Base-by-base conservation (phyloP, 2,888 invertebrate genomes). In the Yponomeuta evonymella region DNA sequence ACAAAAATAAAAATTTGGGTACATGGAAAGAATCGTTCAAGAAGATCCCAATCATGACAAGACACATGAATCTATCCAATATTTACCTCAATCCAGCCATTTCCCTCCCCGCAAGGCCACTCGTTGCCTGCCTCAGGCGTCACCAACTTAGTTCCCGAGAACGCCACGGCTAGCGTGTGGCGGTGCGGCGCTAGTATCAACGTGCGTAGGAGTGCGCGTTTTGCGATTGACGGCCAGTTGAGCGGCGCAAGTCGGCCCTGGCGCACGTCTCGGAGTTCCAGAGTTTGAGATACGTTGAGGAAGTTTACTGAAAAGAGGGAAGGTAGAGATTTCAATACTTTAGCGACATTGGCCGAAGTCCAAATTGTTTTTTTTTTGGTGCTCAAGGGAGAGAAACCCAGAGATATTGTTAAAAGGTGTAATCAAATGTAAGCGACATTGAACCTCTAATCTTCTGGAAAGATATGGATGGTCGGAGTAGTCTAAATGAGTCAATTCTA, bases 31-130 rank as follows among this genome's bases (percentile, higher is more conserved):
- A 36, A 36, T 36, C 36, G 36, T 36, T 5, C 36, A 36, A 23
- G 23, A 23, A 23, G 23, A 23, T 23, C 23, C 23, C 23, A 23
- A 23, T 23, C 23, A 23, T 23, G 23, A 23, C 23, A 23, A 23
- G 23, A 23, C 23, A 23, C 23, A 23, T 23, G 23, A 23, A 23
- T 23, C 23, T 23, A 23, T 8, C 43, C 43, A 43, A 43, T 15
- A 9, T 58, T 73, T 72, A 94, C 94, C 90, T 94, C 93, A 71
- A 94, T 88, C 84, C 93, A 89, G 0, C 92, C 93, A 65, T 83
- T 83, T 10, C 90, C 91, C 6, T 82, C 84, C 0, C 90, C 90
- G 73, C 93, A 93, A 0, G 89, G 90, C 79, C 76, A 76, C 0
- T 71, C 73, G 12, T 71, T 70, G 4, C 68, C 79, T 73, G 3